Base-by-base conservation (phyloP, 2,888 invertebrate genomes). In the Rhamnusium bicolor region DNA sequence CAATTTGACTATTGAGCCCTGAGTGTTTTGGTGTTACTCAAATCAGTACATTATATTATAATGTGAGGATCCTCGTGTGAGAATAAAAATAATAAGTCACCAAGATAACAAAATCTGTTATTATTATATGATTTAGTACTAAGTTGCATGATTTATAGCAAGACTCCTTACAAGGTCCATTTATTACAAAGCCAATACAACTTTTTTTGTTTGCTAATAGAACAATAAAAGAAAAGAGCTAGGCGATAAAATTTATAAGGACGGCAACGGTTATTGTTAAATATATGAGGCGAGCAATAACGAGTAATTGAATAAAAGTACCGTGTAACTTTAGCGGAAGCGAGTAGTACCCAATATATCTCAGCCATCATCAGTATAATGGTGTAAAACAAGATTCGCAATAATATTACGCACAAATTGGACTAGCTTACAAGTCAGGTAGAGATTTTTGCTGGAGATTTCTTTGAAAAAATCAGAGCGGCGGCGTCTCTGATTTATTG, bases 221-320 rank as follows among this genome's bases (percentile, higher is more conserved):
- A 71, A 66, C 51, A 40, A 66, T 67, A 60, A 61, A 67, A 60
- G 46, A 67, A 71, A 71, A 71, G 66, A 60, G 51, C 47, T 61
- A 19, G 51, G 29, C 47, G 27, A 21, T 66, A 21, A 71, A 71
- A 67, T 71, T 67, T 67, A 71, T 62, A 66, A 67, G 67, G 60
- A 53, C 66, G 16, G 40, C 60, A 32, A 67, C 67, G 67, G 71
- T 71, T 71, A 71, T 71, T 66, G 71, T 46, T 71, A 61, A 69
- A 69, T 62, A 40, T 61, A 69, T 61, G 69, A 61, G 51, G 69
- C 69, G 69, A 63, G 62, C 63, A 70, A 56, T 47, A 70, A 32
- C 67, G 53, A 61, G 62, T 67, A 47, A 62, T 29, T 40, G 56
- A 47, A 68, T 49, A 58, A 63, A 68, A 62, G 56, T 72, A 62